Conservation (phyloP, 2,888 invertebrate genomes). For the Noctua janthina region DNA sequence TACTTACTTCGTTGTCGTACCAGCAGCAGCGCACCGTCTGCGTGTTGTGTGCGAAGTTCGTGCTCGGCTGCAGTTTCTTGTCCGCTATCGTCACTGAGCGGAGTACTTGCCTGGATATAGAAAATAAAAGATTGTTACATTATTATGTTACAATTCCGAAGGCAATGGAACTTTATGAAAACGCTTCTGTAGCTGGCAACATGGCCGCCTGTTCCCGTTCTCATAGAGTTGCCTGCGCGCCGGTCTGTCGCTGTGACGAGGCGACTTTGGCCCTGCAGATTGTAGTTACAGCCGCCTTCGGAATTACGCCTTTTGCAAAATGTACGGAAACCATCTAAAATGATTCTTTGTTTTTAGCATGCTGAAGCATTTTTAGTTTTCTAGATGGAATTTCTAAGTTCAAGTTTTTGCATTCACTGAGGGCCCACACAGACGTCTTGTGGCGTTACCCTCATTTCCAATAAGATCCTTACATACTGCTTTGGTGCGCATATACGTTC, state of each 20-base stretch:
- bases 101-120: conserved; percentile 76
- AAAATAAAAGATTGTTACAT: background rate
- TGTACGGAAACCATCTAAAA: background rate
- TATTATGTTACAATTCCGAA: background rate
- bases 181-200: background rate
- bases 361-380: background rate
- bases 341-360: background rate
- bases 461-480: background rate
- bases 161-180: background rate
- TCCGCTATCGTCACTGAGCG: conserved; percentile 82
- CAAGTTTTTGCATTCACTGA: background rate
- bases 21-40: conserved; percentile 93
- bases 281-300: background rate
- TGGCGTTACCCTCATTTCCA: background rate
- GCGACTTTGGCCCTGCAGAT: background rate
- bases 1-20: conserved; percentile 91
- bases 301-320: background rate
- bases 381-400: background rate
- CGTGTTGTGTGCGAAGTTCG: conserved; percentile 91
- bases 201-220: background rate
- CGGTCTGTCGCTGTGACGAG: background rate
- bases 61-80: conserved; percentile 88
- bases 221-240: background rate
- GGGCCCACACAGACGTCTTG: background rate
- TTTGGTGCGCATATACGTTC: no score